Evolutionary conservation across 2,888 invertebrate genomes (phyloP).

Genomic region (Philonicus albiceps): DNA sequence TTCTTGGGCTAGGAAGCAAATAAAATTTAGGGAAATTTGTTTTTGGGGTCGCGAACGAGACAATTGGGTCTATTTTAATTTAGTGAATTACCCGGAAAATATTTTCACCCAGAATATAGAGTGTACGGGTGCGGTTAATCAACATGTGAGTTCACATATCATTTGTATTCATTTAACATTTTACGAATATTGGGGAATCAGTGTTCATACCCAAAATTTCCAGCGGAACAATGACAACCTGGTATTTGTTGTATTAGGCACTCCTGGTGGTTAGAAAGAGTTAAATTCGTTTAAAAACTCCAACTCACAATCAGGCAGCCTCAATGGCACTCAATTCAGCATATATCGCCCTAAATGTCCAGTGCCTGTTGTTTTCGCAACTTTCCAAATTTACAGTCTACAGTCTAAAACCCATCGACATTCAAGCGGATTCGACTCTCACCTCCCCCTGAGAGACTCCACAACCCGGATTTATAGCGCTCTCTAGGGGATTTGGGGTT

Average conservation of each 20-base stretch:
- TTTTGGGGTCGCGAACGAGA: not conserved
- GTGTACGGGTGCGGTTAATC: not conserved
- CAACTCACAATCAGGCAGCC: not conserved
- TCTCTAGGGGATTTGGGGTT: not conserved
- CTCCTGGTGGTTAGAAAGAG: not conserved
- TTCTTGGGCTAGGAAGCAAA: not conserved
- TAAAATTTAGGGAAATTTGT: not conserved
- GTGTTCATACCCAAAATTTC: not conserved
- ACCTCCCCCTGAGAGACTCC: not conserved
- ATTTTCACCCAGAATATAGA: not conserved
- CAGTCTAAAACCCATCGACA: conserved; percentile 22
- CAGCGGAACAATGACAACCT: not conserved
- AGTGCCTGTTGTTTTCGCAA: not conserved
- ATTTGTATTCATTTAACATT: not conserved
- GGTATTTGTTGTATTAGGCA: not conserved
- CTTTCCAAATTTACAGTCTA: conserved; percentile 35
- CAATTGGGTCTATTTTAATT: not conserved
- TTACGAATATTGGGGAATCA: not conserved
- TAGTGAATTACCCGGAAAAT: not conserved
- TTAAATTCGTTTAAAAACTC: not conserved
- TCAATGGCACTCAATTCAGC: conserved; percentile 12
- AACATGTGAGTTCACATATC: not conserved
- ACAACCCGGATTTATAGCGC: not conserved
- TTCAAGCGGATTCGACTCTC: not conserved
- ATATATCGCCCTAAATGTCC: not conserved